Conservation (phyloP, 2,888 invertebrate species). For the Xestia ashworthii region DNA sequence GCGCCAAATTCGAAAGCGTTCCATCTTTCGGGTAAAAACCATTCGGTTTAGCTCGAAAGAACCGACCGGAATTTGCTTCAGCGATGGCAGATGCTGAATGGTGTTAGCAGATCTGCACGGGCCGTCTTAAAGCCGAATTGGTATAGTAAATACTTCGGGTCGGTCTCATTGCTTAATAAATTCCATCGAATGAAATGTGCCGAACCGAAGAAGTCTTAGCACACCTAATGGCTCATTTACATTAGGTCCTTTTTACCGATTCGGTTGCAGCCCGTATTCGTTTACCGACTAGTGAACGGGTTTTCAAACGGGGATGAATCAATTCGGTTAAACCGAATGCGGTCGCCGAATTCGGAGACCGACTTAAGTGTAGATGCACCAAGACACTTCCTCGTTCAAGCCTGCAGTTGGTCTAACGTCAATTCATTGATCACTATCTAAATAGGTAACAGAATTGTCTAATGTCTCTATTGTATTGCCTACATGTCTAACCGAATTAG, state of each 20-base stretch:
- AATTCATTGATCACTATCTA: not conserved
- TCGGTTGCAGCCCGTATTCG: too few species aligned
- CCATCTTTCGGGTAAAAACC: too few species aligned
- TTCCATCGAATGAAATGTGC: not conserved
- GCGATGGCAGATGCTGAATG: not conserved
- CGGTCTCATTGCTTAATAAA: not conserved
- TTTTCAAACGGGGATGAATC: too few species aligned
- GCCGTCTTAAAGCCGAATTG: not conserved
- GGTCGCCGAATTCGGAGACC: too few species aligned
- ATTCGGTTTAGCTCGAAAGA: not conserved
- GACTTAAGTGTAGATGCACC: too few species aligned
- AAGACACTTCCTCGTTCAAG: not conserved
- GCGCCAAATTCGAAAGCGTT: not conserved
- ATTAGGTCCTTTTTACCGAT: too few species aligned
- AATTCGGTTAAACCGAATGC: too few species aligned
- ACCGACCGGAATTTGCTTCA: not conserved
- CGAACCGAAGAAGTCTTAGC: not conserved
- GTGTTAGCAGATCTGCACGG: not conserved
- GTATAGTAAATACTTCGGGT: not conserved
- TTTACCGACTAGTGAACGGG: too few species aligned
- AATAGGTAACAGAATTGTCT: constrained; percentile 63
- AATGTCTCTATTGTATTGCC: constrained; percentile 73
- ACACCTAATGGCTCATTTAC: not conserved
- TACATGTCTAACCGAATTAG: constrained; percentile 85
- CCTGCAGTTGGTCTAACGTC: constrained; percentile 13